phyloP scores from a whole-genome alignment of 2,797 vertebrate genomes.

The Alectoris magna region DNA sequence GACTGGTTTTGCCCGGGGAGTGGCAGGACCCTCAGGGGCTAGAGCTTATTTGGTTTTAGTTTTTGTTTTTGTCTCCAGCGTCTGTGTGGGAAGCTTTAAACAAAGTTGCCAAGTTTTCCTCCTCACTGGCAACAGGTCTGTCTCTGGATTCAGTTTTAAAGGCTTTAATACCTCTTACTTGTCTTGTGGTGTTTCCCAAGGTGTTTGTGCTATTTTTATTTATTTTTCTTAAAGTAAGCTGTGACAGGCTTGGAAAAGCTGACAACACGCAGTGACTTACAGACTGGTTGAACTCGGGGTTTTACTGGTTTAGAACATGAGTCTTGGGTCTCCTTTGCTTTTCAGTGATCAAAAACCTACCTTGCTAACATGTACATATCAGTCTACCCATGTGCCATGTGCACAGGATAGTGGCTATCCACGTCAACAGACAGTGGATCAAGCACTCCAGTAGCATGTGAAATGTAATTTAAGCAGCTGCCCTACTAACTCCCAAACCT shows the following conservation, averaged over 20 bases:
- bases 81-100: constrained; percentile 58
- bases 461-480: neutral
- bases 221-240: neutral
- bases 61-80: constrained; percentile 9
- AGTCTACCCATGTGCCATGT: neutral
- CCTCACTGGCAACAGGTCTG: constrained; percentile 45
- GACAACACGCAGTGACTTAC: neutral
- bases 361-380: neutral
- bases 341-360: neutral
- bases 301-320: neutral
- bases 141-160: neutral
- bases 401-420: neutral
- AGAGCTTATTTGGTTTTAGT: constrained; percentile 43
- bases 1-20: constrained; percentile 32
- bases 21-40: constrained; percentile 24
- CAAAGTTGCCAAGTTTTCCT: constrained; percentile 49
- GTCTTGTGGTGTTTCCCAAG: neutral
- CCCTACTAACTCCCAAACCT: neutral
- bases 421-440: neutral
- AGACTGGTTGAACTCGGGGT: neutral
- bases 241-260: neutral
- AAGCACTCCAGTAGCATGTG: neutral
- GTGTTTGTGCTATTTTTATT: neutral
- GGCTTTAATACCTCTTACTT: neutral
- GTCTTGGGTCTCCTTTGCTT: neutral